A percentile compares a stretch with the other conserved stretches of the same genome.
Evolutionary conservation across 2,113 vertebrate genomes (phyloP).

Genomic region (Arvicanthis niloticus): DNA sequence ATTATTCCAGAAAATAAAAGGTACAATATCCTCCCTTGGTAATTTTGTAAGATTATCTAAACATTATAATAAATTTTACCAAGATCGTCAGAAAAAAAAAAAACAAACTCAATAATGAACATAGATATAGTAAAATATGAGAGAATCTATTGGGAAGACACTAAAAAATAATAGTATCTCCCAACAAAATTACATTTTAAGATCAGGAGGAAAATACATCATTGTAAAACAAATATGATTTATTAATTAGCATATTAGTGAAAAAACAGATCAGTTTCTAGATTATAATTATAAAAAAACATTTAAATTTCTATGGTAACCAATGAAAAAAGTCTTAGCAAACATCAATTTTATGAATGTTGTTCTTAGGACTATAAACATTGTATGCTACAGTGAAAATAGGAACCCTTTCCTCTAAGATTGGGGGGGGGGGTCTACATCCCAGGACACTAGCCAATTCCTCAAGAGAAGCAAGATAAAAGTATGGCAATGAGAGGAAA

Average conservation of each 20-base stretch:
- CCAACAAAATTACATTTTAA: background rate
- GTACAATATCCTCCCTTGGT: background rate
- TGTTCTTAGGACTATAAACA: background rate
- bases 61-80: background rate
- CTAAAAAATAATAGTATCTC: background rate
- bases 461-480: background rate
- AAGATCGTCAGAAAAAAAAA: conserved; percentile 2
- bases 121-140: background rate
- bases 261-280: conserved; percentile 22
- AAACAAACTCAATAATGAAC: conserved; percentile 25
- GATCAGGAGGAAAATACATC: background rate
- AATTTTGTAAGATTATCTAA: background rate
- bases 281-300: background rate
- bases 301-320: background rate
- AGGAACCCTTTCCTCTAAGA: background rate
- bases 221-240: background rate
- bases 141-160: background rate
- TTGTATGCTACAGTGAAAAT: background rate
- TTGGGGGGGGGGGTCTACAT: background rate
- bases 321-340: background rate
- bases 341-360: background rate
- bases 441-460: background rate
- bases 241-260: background rate
- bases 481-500: background rate
- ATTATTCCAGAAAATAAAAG: conserved; percentile 30